These are phyloP conservation scores for Euborellia annulipes DNA, from an alignment of 1,140 invertebrate genomes.

Conservation along the genomic window DNA sequence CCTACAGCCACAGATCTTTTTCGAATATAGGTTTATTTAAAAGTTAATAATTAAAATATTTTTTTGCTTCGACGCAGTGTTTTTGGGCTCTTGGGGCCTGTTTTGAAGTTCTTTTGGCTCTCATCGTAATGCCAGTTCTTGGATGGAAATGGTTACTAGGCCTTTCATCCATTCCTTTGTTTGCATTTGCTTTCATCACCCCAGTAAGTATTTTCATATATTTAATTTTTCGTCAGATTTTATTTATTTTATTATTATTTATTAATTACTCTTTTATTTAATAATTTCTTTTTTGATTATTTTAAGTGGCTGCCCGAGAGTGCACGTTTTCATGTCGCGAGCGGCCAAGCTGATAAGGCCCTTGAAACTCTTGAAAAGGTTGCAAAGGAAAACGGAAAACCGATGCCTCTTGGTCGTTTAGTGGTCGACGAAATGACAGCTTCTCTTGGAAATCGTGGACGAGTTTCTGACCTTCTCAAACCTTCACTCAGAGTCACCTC, in stretches of 20 bases:
- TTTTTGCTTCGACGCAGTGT: conserved; percentile 39
- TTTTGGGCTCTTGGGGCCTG: conserved; percentile 93
- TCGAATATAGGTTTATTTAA: not conserved
- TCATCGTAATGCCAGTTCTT: conserved; percentile 80
- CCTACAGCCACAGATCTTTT: too few species aligned
- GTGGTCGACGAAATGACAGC: conserved; percentile 59
- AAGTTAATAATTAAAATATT: conserved; percentile 7
- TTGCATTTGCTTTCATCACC: conserved; percentile 65
- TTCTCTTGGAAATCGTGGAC: conserved; percentile 43
- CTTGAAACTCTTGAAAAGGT: conserved; percentile 67
- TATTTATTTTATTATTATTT: conserved; percentile 6
- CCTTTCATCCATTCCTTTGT: conserved; percentile 70
- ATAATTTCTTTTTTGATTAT: conserved; percentile 9
- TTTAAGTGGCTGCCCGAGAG: conserved; percentile 86
- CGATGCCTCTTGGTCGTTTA: conserved; percentile 73
- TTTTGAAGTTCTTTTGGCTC: conserved; percentile 77
- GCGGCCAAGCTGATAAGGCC: conserved; percentile 73
- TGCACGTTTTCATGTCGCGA: conserved; percentile 71
- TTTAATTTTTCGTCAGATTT: not conserved
- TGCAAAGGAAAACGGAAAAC: conserved; percentile 74
- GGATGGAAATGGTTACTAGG: conserved; percentile 84
- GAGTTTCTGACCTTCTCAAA: conserved; percentile 59
- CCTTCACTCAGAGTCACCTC: conserved; percentile 68
- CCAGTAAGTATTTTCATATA: conserved; percentile 38
- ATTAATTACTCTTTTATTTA: not conserved